These are phyloP conservation scores for Heterohyrax brucei DNA, from an alignment of 2,797 vertebrate genomes.

Conservation along the genomic window DNA sequence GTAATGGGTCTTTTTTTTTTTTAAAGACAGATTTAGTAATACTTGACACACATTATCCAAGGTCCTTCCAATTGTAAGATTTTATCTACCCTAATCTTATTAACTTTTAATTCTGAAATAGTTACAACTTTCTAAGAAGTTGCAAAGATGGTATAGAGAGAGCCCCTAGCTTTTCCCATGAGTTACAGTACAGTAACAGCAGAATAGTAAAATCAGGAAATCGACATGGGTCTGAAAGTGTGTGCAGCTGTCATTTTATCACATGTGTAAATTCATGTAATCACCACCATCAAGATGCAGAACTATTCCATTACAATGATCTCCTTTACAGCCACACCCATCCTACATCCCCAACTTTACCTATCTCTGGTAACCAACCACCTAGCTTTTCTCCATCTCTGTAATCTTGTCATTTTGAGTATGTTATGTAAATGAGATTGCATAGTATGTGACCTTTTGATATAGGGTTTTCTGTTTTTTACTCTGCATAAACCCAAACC, in stretches of 20 bases:
- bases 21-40: background rate
- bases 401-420: too few relatives aligned
- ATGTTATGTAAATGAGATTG: too few relatives aligned
- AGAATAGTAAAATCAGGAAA: too few relatives aligned
- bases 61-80: slow-evolving; percentile 50
- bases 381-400: too few relatives aligned
- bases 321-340: background rate
- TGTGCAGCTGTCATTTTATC: too few relatives aligned
- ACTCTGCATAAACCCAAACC: background rate
- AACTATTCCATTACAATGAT: background rate
- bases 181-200: too few relatives aligned
- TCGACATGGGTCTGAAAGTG: too few relatives aligned
- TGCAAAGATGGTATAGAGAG: too few relatives aligned
- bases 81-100: background rate
- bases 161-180: too few relatives aligned
- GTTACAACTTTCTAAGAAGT: too few relatives aligned
- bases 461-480: background rate
- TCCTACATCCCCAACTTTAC: background rate
- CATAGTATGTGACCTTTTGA: background rate
- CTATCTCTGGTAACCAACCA: background rate
- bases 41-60: slow-evolving; percentile 30
- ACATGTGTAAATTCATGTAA: too few relatives aligned
- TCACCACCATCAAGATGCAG: background rate
- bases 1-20: too few relatives aligned
- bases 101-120: background rate